Evolutionary conservation across 2,113 vertebrate genomes (phyloP), one percentile per base, ranked within the genome.

Genomic region (Nycticorax nycticorax): DNA sequence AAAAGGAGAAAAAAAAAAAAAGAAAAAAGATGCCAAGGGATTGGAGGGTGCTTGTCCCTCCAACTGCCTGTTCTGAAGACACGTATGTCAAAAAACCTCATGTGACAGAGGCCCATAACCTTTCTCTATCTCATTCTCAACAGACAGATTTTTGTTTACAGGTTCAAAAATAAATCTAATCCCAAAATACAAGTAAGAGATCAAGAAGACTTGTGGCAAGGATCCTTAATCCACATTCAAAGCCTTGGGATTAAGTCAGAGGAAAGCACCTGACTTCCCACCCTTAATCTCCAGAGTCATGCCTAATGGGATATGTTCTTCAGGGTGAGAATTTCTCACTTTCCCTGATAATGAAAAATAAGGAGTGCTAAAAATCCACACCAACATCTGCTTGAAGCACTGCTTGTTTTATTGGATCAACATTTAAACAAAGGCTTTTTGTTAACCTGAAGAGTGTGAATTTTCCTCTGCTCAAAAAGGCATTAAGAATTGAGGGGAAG

Each of bases 211-310:
- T 60, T 68, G 43, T 76, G 77, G 76, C 60, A 93, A 43, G 92
- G 56, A 39, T 72, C 39, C 68, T 75, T 81, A 93, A 93, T 76
- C 74, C 73, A 92, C 52, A 69, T 45, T 53, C 69, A 78, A 80
- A 92, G 6, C 56, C 24, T 56, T 23, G 53, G 17, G 86, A 96
- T 92, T 96, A 94, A 86, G 67, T 72, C 81, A 77, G 74, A 80
- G 72, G 35, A 94, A 94, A 92, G 73, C 86, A 95, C 77, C 94
- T 95, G 93, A 92, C 75, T 91, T 74, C 73, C 23, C n/a, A 87
- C 39, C 77, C 59, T 85, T 93, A 85, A 88, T 89, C 92, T 91
- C 91, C 77, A 81, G 69, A 78, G 55, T 82, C 74, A 37, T 45
- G 66, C 66, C 94, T 92, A 91, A 82, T 83, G 62, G 71, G 91